Conservation (phyloP, 2,113 vertebrate species). For the Forbesichthys agassizii region DNA sequence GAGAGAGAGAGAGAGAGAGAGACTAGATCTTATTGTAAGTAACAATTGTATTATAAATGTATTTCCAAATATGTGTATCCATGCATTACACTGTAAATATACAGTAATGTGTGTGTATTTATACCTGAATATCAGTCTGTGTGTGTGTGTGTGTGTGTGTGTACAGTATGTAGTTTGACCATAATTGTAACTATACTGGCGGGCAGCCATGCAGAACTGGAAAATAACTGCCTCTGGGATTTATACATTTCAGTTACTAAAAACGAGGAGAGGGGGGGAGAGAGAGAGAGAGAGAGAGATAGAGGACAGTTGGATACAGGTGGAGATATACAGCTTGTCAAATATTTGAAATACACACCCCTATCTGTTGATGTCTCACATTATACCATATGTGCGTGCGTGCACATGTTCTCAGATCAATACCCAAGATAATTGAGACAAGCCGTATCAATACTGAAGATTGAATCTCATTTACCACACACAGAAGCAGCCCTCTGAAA, state of each 20-base stretch:
- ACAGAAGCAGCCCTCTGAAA: not conserved
- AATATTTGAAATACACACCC: not conserved
- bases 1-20: too few relatives aligned
- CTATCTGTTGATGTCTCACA: not conserved
- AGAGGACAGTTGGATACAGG: not conserved
- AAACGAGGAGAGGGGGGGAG: too few relatives aligned
- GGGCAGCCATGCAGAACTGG: constrained; percentile 38
- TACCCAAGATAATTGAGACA: constrained; percentile 44
- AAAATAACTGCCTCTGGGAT: constrained; percentile 44
- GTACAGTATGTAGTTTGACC: constrained; percentile 12
- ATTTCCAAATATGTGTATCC: not conserved
- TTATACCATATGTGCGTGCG: not conserved
- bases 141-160: not conserved
- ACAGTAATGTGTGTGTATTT: not conserved
- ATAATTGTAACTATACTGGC: constrained; percentile 40
- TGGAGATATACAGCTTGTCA: not conserved
- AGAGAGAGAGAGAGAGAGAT: not conserved
- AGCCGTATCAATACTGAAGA: constrained; percentile 29
- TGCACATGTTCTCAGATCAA: constrained; percentile 34
- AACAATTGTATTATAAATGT: constrained; percentile 17
- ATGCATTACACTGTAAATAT: not conserved
- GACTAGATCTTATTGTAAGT: too few relatives aligned
- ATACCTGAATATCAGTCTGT: not conserved
- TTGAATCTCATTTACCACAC: constrained; percentile 28
- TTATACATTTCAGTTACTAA: not conserved